Conservation (phyloP, 1,140 invertebrate species). For the Drosophila teissieri region DNA sequence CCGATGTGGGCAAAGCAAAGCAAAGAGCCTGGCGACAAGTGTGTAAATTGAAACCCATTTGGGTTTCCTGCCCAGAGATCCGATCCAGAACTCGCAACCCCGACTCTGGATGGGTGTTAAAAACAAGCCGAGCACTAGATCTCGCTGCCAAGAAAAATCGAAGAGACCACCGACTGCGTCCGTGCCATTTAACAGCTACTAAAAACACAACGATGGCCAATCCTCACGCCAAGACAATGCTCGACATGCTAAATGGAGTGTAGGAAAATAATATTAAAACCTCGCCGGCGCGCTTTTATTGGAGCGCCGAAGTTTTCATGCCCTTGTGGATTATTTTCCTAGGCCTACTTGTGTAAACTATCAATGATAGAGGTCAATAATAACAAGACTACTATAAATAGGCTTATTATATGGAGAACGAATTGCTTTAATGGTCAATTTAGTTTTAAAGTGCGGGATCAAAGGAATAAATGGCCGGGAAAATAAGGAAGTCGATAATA, state of each 20-base stretch:
- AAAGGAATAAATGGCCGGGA: not conserved
- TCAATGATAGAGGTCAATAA: conserved; percentile 56
- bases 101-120: conserved; percentile 63
- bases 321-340: conserved; percentile 53
- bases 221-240: conserved; percentile 43
- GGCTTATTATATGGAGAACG: conserved; percentile 23
- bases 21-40: conserved; percentile 54
- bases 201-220: conserved; percentile 65
- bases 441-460: conserved; percentile 1
- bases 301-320: conserved; percentile 64
- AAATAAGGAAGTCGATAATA: not conserved
- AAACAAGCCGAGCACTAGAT: conserved; percentile 69
- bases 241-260: conserved; percentile 40
- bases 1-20: conserved; percentile 51
- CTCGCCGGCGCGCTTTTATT: conserved; percentile 27
- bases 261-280: conserved; percentile 48
- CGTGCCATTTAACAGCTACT: conserved; percentile 77
- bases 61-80: conserved; percentile 8
- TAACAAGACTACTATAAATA: conserved; percentile 33
- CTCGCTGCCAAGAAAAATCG: conserved; percentile 6
- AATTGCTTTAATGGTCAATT: conserved; percentile 26
- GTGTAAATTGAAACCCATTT: conserved; percentile 80
- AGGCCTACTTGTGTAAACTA: conserved; percentile 45
- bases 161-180: conserved; percentile 70
- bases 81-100: conserved; percentile 33